Percentiles rank a stretch among this genome's conserved stretches.
Conservation (phyloP, 2,113 vertebrate species). For the Salvelinus fontinalis region DNA sequence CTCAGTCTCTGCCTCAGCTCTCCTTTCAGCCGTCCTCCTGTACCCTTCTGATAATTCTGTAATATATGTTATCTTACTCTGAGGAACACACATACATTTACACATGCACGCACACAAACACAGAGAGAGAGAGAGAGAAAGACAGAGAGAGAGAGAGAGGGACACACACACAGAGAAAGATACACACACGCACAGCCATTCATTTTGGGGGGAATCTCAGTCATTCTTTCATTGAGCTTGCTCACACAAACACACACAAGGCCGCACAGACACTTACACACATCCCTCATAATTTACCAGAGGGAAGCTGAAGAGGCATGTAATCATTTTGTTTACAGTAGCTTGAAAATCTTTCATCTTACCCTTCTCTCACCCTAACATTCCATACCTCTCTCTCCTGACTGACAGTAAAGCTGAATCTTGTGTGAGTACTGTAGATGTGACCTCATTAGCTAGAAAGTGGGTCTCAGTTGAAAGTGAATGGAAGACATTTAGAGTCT, state of each 20-base stretch:
- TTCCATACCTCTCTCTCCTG: neutral
- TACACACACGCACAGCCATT: too few relatives aligned
- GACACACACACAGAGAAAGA: too few relatives aligned
- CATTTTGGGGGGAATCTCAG: too few relatives aligned
- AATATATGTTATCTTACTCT: neutral
- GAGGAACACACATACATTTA: slow-evolving; percentile 3
- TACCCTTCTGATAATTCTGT: neutral
- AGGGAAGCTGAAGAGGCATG: slow-evolving; percentile 3
- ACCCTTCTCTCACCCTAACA: neutral
- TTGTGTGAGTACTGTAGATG: slow-evolving; percentile 19
- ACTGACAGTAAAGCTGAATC: neutral
- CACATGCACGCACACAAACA: slow-evolving; percentile 3
- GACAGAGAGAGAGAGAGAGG: too few relatives aligned
- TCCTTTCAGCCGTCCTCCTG: slow-evolving; percentile 24
- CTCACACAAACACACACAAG: slow-evolving; percentile 2
- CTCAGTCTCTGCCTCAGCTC: slow-evolving; percentile 20
- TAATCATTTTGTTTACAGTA: too few relatives aligned
- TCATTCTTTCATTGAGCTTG: neutral
- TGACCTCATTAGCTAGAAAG: slow-evolving; percentile 35
- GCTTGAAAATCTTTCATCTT: too few relatives aligned
- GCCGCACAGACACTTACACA: neutral
- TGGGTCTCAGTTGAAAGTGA: slow-evolving; percentile 22
- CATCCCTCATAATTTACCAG: neutral
- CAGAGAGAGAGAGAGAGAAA: neutral
- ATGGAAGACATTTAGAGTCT: slow-evolving; percentile 23